Conservation (phyloP, 2,113 vertebrate species). For the Eonycteris spelaea region DNA sequence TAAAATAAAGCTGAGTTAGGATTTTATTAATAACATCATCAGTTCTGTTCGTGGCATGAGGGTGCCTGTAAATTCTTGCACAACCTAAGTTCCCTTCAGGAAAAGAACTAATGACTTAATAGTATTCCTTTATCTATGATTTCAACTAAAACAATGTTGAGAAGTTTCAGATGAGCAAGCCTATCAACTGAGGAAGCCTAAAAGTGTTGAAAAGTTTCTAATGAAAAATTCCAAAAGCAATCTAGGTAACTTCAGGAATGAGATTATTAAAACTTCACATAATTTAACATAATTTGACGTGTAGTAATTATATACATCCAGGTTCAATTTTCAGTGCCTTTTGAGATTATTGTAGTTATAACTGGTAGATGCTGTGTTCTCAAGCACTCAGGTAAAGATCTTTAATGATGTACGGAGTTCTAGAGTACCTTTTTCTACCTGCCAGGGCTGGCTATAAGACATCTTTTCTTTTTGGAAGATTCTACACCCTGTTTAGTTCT, state of each 20-base stretch:
- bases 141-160: neutral
- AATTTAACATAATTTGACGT: slow-evolving; percentile 2
- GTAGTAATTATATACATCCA: neutral
- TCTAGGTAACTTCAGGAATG: neutral
- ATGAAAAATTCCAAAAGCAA: neutral
- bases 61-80: neutral
- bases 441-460: neutral
- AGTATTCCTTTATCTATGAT: neutral
- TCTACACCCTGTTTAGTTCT: neutral
- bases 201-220: neutral
- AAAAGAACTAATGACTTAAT: neutral
- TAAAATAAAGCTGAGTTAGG: neutral
- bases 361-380: neutral
- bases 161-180: neutral
- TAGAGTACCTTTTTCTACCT: neutral
- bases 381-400: neutral
- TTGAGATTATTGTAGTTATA: neutral
- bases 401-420: neutral
- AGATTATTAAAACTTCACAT: neutral
- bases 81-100: neutral
- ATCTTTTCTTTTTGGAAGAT: neutral
- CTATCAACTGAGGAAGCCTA: neutral
- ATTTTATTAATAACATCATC: neutral
- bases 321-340: neutral
- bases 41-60: neutral